Percentiles rank a stretch among this genome's conserved stretches.
Conservation (phyloP, 2,888 invertebrate genomes). For the Hylaea fasciaria region DNA sequence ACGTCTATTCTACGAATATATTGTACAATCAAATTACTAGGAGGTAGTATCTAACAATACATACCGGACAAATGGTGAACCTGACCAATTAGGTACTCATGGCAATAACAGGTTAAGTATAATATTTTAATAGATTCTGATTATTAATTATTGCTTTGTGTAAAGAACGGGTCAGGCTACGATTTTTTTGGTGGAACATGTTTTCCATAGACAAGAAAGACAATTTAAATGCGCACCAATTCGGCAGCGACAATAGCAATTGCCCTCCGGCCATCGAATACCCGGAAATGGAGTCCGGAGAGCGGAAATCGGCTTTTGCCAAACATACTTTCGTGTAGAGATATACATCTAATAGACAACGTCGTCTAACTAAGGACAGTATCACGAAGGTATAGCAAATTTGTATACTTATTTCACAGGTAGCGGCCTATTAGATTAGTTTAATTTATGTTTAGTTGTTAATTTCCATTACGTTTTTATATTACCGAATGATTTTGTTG, state of each 20-base stretch:
- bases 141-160: too few relatives aligned
- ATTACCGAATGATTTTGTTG: too few relatives aligned
- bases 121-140: too few relatives aligned
- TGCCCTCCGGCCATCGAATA: neutral
- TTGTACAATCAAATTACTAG: neutral
- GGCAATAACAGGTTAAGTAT: too few relatives aligned
- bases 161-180: too few relatives aligned
- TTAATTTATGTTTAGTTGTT: too few relatives aligned
- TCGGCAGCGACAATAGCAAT: slow-evolving; percentile 1
- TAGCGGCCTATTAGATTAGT: too few relatives aligned
- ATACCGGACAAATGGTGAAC: neutral
- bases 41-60: neutral
- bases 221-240: neutral
- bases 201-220: slow-evolving; percentile 3
- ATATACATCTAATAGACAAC: neutral
- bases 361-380: neutral
- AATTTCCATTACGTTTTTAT: too few relatives aligned
- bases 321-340: neutral
- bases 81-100: too few relatives aligned
- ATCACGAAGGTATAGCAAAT: too few relatives aligned
- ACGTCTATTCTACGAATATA: neutral
- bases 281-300: slow-evolving; percentile 21
- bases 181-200: too few relatives aligned
- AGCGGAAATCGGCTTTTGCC: slow-evolving; percentile 18
- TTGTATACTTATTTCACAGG: too few relatives aligned